A percentile compares a stretch with the other conserved stretches of the same genome.
These are phyloP conservation scores for Hydrocynus forskahlii DNA, from an alignment of 2,797 vertebrate genomes.

Conservation along the genomic window DNA sequence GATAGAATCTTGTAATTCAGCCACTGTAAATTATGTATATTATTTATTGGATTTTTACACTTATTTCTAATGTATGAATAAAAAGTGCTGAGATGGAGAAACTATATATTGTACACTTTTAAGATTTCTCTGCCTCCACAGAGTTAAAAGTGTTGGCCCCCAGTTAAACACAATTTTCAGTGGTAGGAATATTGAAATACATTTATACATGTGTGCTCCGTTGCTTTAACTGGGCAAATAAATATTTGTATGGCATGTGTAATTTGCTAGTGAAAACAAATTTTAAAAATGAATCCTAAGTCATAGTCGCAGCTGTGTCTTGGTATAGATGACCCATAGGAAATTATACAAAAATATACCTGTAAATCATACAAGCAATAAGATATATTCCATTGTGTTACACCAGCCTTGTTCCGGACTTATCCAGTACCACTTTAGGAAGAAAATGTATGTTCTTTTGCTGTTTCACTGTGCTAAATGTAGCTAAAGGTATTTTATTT, in stretches of 20 bases:
- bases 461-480: conserved; percentile 2
- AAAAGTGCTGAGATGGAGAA: conserved; percentile 54
- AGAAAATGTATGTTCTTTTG: neutral
- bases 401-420: neutral
- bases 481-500: conserved; percentile 16
- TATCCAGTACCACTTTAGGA: neutral
- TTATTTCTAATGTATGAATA: conserved; percentile 70
- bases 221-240: neutral
- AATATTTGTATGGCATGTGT: neutral
- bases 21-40: conserved; percentile 78
- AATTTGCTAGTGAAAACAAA: neutral
- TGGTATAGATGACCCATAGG: neutral
- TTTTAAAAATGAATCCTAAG: neutral
- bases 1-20: conserved; percentile 76
- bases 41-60: conserved; percentile 76
- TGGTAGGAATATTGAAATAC: neutral
- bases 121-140: neutral
- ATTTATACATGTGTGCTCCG: neutral
- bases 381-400: neutral
- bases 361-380: conserved; percentile 1
- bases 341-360: neutral
- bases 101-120: conserved; percentile 24
- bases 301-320: no score
- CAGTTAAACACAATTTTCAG: conserved; percentile 1
- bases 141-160: neutral